A percentile compares a stretch with the other conserved stretches of the same genome.
Evolutionary conservation across 2,888 invertebrate genomes (phyloP).

Genomic region (Cephalotes varians): DNA sequence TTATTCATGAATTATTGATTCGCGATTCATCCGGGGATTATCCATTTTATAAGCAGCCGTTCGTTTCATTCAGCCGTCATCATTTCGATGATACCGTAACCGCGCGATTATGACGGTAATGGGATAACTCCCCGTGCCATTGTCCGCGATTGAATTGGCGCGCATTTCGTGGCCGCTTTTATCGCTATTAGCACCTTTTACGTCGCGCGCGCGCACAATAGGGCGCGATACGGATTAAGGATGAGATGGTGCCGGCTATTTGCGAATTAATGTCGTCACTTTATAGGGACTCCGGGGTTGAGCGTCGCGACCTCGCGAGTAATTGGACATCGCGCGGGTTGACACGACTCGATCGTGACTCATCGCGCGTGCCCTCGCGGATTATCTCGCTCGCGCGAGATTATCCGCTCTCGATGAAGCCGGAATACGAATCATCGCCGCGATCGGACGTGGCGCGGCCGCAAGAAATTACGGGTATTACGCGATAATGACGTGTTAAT

Average conservation of each 20-base stretch:
- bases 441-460: background rate
- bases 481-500: conserved; percentile 48
- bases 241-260: conserved; percentile 43
- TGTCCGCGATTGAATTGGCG: conserved; percentile 56
- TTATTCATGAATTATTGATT: conserved; percentile 19
- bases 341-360: conserved; percentile 75
- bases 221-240: conserved; percentile 68
- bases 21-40: conserved; percentile 15
- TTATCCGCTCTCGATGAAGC: conserved; percentile 70
- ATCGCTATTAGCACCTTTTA: conserved; percentile 63
- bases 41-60: conserved; percentile 29
- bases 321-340: conserved; percentile 72
- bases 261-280: conserved; percentile 70
- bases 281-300: conserved; percentile 65
- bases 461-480: conserved; percentile 47
- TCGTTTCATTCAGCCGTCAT: conserved; percentile 51
- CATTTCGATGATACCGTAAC: conserved; percentile 57
- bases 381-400: conserved; percentile 66
- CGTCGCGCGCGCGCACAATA: conserved; percentile 64
- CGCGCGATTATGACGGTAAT: conserved; percentile 58
- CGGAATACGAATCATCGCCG: conserved; percentile 57
- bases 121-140: conserved; percentile 54
- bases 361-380: conserved; percentile 62
- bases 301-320: conserved; percentile 73
- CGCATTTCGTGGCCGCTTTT: conserved; percentile 61